Base-by-base conservation (phyloP, 2,113 vertebrate genomes). In the Oreocharis arfaki region DNA sequence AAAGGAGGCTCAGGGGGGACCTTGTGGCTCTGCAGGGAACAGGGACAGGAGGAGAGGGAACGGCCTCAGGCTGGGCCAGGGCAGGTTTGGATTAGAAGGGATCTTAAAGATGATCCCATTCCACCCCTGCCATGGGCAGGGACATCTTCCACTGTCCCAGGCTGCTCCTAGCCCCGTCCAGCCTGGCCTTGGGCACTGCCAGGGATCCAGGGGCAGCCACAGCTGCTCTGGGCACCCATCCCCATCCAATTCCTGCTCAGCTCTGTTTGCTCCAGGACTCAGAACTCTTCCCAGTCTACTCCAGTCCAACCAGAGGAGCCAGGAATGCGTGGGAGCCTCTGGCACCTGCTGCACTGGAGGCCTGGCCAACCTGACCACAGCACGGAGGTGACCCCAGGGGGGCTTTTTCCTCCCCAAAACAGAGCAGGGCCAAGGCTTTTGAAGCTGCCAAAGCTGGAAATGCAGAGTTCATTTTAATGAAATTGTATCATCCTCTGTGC, bases 361-460 rank as follows among this genome's bases (percentile, higher is more conserved):
- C 35, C 33, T 3, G 3, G 59, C 50, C 71, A 73, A 9, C 24
- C 65, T 27, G 55, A 20, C 30, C 7, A 3, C 17, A 0, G 46
- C 65, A 56, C 3, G 0, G 33, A 1, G 6, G 32, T 16, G 60
- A 50, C 47, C 61, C 52, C 60, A 1, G 2, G 49, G 44, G 20
- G 18, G 12, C 7, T 57, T 64, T 68, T 32, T 8, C 35, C 20
- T 49, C 47, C 75, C 55, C 9, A 39, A 64, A 84, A 52, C 15
- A 50, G 30, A 70, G 53, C 8, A 1, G 8, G 5, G 21, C 11
- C n/a, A 5, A 18, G 5, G 5, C 73, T 73, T 73, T 87, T 81
- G 78, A 85, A 87, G 82, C 26, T 63, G 23, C 37, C 39, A 24
- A 57, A 85, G 52, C 24, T 85, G 49, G 41, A 74, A 76, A 80